Evolutionary conservation across 1,140 invertebrate genomes (phyloP).

Genomic region (Bemisia tabaci): DNA sequence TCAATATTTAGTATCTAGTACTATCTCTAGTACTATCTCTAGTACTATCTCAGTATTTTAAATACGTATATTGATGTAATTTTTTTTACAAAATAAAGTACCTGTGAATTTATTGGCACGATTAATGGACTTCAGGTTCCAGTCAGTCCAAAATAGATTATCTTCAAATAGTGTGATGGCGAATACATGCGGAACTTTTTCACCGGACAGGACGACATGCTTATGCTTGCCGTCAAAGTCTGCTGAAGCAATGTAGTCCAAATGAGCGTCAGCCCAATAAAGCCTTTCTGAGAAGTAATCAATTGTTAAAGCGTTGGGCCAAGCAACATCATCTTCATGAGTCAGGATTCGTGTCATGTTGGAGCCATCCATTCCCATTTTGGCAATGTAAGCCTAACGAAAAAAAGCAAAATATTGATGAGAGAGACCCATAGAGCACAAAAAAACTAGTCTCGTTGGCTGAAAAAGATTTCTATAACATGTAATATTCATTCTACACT

Average conservation of each 20-base stretch:
- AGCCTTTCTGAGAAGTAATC: conserved; percentile 91
- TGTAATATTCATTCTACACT: conserved; percentile 3
- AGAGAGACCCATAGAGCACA: neutral
- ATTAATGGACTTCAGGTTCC: conserved; percentile 83
- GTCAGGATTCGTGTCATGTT: conserved; percentile 81
- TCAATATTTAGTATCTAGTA: too few relatives aligned
- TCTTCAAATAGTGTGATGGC: conserved; percentile 89
- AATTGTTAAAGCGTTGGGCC: conserved; percentile 94
- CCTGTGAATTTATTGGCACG: conserved; percentile 82
- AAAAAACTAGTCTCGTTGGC: neutral
- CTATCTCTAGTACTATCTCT: too few relatives aligned
- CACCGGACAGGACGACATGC: conserved; percentile 64
- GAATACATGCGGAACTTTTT: conserved; percentile 82
- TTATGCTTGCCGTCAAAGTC: conserved; percentile 79
- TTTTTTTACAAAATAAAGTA: too few relatives aligned
- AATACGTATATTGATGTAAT: too few relatives aligned
- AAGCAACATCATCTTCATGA: conserved; percentile 88
- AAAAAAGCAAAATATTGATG: conserved; percentile 6
- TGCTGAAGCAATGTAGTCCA: conserved; percentile 91
- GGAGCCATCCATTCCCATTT: conserved; percentile 91
- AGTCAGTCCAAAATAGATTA: conserved; percentile 94
- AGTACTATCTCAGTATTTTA: too few relatives aligned
- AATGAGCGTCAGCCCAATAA: conserved; percentile 96
- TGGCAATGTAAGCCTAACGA: conserved; percentile 93
- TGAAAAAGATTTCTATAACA: neutral